These are phyloP conservation scores for Tridacna gigas DNA, from an alignment of 2,888 invertebrate genomes.

Conservation along the genomic window DNA sequence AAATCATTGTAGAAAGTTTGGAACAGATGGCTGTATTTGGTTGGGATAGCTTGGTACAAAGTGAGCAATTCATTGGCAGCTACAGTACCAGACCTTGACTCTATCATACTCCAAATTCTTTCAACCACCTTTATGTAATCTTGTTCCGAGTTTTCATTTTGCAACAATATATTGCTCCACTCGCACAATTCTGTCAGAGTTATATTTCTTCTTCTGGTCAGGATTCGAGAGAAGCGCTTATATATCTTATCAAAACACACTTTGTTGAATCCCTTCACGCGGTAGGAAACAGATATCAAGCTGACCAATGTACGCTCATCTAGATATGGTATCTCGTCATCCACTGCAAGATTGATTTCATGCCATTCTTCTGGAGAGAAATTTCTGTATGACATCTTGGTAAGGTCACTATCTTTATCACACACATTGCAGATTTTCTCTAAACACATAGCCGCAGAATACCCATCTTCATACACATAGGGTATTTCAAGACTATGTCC, in stretches of 20 bases:
- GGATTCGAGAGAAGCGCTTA: neutral
- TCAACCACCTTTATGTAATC: neutral
- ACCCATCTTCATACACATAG: constrained; percentile 12
- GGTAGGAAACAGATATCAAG: constrained; percentile 1
- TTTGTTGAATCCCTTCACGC: constrained; percentile 5
- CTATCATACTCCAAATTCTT: constrained; percentile 1
- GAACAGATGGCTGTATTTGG: neutral
- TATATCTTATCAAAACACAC: neutral
- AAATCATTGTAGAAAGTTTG: constrained; percentile 3
- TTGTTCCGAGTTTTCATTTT: neutral
- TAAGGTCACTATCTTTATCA: constrained; percentile 8
- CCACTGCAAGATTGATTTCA: neutral
- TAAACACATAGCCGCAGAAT: constrained; percentile 8
- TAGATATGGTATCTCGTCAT: constrained; percentile 10
- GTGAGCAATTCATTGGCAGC: neutral
- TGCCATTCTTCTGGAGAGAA: constrained; percentile 10
- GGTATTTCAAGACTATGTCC: constrained; percentile 16
- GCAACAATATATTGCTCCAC: neutral
- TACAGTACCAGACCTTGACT: neutral
- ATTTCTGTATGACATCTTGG: neutral
- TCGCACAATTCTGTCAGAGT: neutral
- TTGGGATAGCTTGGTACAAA: neutral
- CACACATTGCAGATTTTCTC: constrained; percentile 4
- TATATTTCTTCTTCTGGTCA: neutral
- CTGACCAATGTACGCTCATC: constrained; percentile 1